Conservation (phyloP, 2,797 vertebrate species). For the Cryptoprocta ferox region DNA sequence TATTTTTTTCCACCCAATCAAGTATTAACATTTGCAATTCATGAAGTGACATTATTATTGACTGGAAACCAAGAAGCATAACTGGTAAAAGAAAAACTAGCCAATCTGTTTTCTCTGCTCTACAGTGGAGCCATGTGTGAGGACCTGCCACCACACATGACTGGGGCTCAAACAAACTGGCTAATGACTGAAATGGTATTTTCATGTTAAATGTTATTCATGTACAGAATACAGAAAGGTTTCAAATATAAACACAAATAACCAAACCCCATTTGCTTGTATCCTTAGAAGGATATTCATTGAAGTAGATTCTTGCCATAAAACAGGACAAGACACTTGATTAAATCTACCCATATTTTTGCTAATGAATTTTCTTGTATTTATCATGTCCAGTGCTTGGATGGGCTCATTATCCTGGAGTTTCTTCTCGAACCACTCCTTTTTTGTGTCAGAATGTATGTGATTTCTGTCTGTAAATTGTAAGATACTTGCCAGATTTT, state of each 20-base stretch:
- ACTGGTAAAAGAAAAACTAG: background rate
- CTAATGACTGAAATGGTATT: background rate
- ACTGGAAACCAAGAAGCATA: background rate
- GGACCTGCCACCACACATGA: background rate
- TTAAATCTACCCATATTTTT: conserved; percentile 52
- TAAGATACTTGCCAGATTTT: conserved; percentile 63
- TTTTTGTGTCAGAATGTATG: conserved; percentile 44
- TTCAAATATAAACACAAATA: background rate
- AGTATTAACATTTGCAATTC: background rate
- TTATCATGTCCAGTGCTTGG: conserved; percentile 35
- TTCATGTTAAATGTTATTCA: conserved; percentile 10
- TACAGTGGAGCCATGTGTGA: background rate
- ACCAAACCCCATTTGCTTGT: background rate
- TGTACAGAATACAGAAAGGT: conserved; percentile 1
- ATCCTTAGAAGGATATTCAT: conserved; percentile 40
- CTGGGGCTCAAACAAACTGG: background rate
- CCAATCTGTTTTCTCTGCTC: background rate
- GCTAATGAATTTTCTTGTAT: conserved; percentile 62
- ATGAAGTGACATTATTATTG: background rate
- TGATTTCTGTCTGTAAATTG: conserved; percentile 32
- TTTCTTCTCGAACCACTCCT: conserved; percentile 52
- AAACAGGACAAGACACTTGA: conserved; percentile 47
- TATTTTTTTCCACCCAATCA: background rate
- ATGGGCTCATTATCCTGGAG: conserved; percentile 39
- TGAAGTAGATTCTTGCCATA: background rate